Evolutionary conservation across 2,113 vertebrate genomes (phyloP), one percentile per base, ranked within the genome.

Genomic region (Lepisosteus oculatus): DNA sequence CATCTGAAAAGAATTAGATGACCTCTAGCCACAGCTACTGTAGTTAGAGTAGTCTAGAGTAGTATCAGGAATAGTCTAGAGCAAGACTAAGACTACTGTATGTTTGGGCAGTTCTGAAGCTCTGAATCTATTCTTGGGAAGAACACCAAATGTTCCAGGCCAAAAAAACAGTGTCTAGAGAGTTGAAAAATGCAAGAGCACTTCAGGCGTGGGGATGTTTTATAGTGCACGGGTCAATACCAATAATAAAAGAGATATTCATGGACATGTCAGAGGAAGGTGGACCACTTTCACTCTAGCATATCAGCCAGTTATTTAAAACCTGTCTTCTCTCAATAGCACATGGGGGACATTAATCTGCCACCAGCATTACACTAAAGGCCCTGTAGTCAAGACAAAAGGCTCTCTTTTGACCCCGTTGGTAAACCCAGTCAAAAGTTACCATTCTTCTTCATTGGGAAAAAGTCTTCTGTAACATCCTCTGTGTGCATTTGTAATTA

Each of bases 191-290:
- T 83, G 81, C 79, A 74, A 72, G 56, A 11, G 71, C 56, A 62
- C 56, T 57, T 61, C 67, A 69, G 74, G 66, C 74, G 78, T 75
- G 72, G 74, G 77, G 61, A 76, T 76, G 84, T 79, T 91, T 86
- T 84, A 85, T 76, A 79, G 83, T 64, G 44, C 72, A 79, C 71
- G 78, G 85, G 81, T 90, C 90, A 88, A 86, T 88, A 87, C 74
- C 74, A 83, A 85, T 88, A 85, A 87, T 88, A 87, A 86, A 85
- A 88, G 84, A 85, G 82, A 90, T 90, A 87, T 89, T 87, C 85
- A 90, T 85, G 83, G 76, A 83, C 78, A 76, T 78, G 78, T 75
- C 70, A 67, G 42, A 55, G 61, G 43, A 70, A 75, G 68, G 73
- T 70, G 73, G 71, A 54, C 44, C 69, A 43, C 75, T 81, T 65